Conservation (phyloP, 2,113 vertebrate genomes). For the Bathybates hornii region DNA sequence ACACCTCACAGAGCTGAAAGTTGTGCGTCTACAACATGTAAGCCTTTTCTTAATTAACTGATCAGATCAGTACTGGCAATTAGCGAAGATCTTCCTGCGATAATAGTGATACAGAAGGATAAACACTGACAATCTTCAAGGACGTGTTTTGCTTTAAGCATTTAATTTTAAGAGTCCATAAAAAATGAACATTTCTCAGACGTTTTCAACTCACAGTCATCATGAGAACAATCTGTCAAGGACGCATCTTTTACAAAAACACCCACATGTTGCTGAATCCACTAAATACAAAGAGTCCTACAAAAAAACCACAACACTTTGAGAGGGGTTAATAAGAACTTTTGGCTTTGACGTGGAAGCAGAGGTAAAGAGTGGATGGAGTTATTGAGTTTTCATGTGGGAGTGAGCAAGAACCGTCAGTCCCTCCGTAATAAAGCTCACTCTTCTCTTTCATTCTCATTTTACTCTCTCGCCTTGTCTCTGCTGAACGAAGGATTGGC, state of each 20-base stretch:
- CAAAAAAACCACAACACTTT: background rate
- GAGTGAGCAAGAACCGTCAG: background rate
- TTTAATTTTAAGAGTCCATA: constrained; percentile 50
- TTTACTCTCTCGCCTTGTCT: background rate
- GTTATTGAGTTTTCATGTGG: background rate
- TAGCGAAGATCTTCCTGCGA: background rate
- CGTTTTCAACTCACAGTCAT: background rate
- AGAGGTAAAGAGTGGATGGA: background rate
- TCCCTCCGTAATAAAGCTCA: background rate
- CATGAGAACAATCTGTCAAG: background rate
- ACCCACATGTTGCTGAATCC: background rate
- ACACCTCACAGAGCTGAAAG: background rate
- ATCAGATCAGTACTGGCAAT: background rate
- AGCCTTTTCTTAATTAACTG: background rate
- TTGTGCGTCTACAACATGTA: background rate
- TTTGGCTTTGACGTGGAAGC: background rate
- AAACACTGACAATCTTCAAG: background rate
- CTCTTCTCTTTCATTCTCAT: background rate
- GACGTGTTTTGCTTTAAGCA: background rate
- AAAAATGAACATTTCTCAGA: constrained; percentile 42
- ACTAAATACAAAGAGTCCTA: background rate
- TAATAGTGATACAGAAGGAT: background rate
- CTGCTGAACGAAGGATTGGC: background rate
- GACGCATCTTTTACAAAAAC: background rate
- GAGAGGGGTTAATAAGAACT: background rate